These are phyloP conservation scores for Morone saxatilis DNA, from an alignment of 2,113 vertebrate genomes.

Conservation along the genomic window DNA sequence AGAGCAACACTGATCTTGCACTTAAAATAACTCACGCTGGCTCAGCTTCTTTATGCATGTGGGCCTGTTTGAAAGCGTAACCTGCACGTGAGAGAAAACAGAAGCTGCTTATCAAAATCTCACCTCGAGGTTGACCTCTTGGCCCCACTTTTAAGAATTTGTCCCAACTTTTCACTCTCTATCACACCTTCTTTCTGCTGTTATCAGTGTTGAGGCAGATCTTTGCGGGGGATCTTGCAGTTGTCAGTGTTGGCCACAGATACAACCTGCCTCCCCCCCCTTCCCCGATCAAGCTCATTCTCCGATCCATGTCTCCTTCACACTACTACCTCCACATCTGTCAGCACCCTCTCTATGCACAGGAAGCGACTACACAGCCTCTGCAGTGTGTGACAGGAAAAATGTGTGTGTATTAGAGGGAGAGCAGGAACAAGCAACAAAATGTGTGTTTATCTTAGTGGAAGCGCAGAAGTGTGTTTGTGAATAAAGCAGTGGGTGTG, in stretches of 20 bases:
- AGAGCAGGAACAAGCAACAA: conserved; percentile 42
- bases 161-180: neutral
- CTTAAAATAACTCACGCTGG: conserved; percentile 75
- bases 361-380: conserved; percentile 64
- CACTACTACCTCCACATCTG: conserved; percentile 70
- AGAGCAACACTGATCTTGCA: conserved; percentile 49
- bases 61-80: conserved; percentile 41
- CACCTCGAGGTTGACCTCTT: conserved; percentile 42
- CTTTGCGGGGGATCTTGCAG: conserved; percentile 5
- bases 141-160: conserved; percentile 5
- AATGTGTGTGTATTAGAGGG: conserved; percentile 17
- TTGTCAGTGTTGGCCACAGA: neutral
- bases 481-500: conserved; percentile 44
- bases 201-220: conserved; percentile 29
- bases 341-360: conserved; percentile 65
- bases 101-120: conserved; percentile 63
- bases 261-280: neutral
- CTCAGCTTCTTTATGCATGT: conserved; percentile 26
- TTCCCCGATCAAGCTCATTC: neutral
- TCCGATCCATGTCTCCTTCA: conserved; percentile 45
- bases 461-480: conserved; percentile 46
- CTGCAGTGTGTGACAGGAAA: conserved; percentile 40
- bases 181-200: neutral
- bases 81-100: conserved; percentile 52
- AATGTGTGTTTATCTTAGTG: conserved; percentile 59